phyloP scores from a whole-genome alignment of 2,113 vertebrate genomes.

The Anser cygnoides region DNA sequence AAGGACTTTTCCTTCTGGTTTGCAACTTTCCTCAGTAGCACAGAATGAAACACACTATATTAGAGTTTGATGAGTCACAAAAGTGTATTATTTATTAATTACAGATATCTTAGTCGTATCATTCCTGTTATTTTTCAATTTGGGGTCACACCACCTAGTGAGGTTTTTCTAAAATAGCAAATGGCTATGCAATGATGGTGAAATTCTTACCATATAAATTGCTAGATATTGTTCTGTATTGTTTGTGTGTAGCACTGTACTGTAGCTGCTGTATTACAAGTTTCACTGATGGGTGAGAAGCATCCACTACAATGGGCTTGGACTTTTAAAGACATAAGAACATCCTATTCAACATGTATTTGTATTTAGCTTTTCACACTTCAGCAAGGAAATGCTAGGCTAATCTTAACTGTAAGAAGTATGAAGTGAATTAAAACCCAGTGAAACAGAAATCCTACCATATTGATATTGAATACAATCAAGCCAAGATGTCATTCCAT shows the following conservation, averaged over 20 bases:
- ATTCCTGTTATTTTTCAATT: neutral
- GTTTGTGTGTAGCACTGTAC: neutral
- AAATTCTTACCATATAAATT: neutral
- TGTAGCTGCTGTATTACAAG: neutral
- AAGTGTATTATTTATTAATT: neutral
- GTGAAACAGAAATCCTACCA: neutral
- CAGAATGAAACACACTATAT: neutral
- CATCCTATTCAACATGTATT: neutral
- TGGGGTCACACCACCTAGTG: neutral
- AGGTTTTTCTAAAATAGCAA: neutral
- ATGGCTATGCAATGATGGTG: neutral
- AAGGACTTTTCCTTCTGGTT: neutral
- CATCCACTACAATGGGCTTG: neutral
- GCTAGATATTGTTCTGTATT: neutral
- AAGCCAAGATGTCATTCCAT: neutral
- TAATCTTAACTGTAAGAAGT: neutral
- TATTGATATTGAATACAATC: neutral
- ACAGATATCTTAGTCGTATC: neutral
- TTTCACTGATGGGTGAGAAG: neutral
- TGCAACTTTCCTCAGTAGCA: neutral
- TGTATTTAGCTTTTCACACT: neutral
- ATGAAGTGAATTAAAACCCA: neutral
- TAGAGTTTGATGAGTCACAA: neutral
- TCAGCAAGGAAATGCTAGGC: neutral
- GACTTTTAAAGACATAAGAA: neutral